These are phyloP conservation scores for Sapayoa aenigma DNA, from an alignment of 2,113 vertebrate species.

Conservation along the genomic window DNA sequence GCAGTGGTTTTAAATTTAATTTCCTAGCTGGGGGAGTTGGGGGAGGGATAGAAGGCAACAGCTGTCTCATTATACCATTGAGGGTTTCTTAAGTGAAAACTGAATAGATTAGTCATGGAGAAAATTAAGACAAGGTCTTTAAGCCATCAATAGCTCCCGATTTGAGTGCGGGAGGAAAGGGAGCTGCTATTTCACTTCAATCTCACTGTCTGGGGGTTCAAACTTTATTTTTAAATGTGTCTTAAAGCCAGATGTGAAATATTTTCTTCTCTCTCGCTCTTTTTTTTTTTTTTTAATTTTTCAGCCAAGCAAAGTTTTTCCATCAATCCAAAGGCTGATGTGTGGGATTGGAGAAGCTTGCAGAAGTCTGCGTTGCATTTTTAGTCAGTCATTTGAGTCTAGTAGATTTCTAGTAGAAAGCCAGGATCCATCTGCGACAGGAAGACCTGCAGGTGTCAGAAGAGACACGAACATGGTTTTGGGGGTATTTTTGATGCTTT, in stretches of 20 bases:
- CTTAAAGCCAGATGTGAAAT: conserved; percentile 12
- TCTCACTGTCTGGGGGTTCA: background rate
- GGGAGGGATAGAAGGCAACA: conserved; percentile 44
- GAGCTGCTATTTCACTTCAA: conserved; percentile 11
- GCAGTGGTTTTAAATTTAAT: conserved; percentile 58
- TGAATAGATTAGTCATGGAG: conserved; percentile 66
- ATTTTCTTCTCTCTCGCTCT: background rate
- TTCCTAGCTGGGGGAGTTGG: conserved; percentile 20
- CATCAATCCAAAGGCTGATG: background rate
- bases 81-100: conserved; percentile 56
- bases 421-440: background rate
- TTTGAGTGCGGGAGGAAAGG: conserved; percentile 16
- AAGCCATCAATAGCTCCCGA: conserved; percentile 54
- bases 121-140: conserved; percentile 65
- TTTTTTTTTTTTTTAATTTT: background rate
- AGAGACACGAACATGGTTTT: background rate
- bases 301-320: background rate
- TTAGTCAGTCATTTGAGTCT: background rate
- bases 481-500: background rate
- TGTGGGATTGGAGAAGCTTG: background rate
- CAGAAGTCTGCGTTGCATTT: background rate
- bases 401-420: background rate
- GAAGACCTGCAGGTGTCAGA: background rate
- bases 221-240: conserved; percentile 38
- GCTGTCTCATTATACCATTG: conserved; percentile 59